These are phyloP conservation scores for Oreochromis mossambicus DNA, from an alignment of 2,797 vertebrate genomes.

Conservation along the genomic window DNA sequence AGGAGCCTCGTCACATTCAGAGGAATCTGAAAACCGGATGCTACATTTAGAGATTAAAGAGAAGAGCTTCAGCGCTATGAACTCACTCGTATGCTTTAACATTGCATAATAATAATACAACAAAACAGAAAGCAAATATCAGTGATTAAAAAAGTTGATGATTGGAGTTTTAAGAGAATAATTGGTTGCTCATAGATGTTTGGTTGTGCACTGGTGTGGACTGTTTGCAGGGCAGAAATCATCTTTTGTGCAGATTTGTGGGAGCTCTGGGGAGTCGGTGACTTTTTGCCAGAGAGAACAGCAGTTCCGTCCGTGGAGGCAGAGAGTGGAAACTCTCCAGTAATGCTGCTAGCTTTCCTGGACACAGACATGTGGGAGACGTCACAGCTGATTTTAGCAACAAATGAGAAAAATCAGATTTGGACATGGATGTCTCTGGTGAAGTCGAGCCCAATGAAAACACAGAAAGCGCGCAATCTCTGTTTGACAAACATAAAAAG, in stretches of 20 bases:
- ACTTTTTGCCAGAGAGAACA: conserved; percentile 38
- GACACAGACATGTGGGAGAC: conserved; percentile 33
- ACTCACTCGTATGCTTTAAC: background rate
- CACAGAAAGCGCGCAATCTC: background rate
- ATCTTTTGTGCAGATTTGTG: conserved; percentile 11
- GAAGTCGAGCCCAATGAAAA: conserved; percentile 7
- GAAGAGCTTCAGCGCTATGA: background rate
- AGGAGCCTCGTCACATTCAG: too few relatives aligned
- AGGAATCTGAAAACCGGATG: background rate
- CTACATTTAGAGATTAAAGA: background rate
- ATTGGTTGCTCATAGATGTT: background rate
- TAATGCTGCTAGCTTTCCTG: conserved; percentile 28
- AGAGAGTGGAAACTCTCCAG: conserved; percentile 42
- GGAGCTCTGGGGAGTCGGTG: conserved; percentile 9
- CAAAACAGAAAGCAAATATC: background rate
- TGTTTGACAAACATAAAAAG: background rate
- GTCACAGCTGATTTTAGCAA: conserved; percentile 37
- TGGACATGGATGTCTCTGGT: background rate
- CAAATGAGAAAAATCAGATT: conserved; percentile 15
- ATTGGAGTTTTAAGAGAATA: background rate
- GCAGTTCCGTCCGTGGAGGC: conserved; percentile 12
- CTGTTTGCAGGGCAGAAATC: background rate
- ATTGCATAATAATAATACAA: background rate
- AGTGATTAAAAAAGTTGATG: background rate
- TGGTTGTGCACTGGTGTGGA: background rate